A percentile compares a stretch with the other conserved stretches of the same genome.
phyloP scores from a whole-genome alignment of 1,140 invertebrate species.

The Apis laboriosa region DNA sequence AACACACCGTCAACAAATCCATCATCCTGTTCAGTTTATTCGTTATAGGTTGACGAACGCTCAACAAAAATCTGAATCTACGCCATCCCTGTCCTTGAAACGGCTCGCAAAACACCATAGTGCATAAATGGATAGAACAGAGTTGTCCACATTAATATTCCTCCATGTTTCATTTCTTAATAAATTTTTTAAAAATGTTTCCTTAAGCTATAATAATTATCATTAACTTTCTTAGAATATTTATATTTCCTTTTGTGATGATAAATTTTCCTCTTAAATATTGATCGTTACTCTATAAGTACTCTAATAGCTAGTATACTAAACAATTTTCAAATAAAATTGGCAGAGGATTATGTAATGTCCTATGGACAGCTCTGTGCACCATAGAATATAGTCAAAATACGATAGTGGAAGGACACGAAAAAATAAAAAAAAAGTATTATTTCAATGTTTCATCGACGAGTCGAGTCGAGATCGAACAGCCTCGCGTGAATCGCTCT shows the following conservation, averaged over 20 bases:
- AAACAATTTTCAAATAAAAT: too few relatives aligned
- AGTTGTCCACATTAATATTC: not conserved
- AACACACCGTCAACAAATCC: not conserved
- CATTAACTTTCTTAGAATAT: too few relatives aligned
- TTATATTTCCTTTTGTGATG: not conserved
- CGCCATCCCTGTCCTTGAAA: constrained; percentile 3
- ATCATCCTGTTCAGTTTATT: not conserved
- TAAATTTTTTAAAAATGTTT: not conserved
- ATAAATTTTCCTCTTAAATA: not conserved
- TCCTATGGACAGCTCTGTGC: constrained; percentile 4
- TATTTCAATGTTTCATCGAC: constrained; percentile 31
- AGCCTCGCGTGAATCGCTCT: constrained; percentile 63
- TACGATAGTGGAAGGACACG: not conserved
- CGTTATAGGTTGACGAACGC: not conserved
- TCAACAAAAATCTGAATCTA: not conserved
- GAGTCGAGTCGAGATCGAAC: constrained; percentile 60
- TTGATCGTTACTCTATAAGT: not conserved
- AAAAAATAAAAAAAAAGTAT: not conserved
- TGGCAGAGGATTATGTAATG: too few relatives aligned
- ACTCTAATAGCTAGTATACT: too few relatives aligned
- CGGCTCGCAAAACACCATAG: not conserved
- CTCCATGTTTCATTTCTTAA: not conserved
- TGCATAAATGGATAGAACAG: not conserved
- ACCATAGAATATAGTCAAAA: not conserved
- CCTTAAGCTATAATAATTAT: too few relatives aligned